Evolutionary conservation across 2,797 vertebrate species (phyloP).

Genomic region (Hippoglossus hippoglossus): DNA sequence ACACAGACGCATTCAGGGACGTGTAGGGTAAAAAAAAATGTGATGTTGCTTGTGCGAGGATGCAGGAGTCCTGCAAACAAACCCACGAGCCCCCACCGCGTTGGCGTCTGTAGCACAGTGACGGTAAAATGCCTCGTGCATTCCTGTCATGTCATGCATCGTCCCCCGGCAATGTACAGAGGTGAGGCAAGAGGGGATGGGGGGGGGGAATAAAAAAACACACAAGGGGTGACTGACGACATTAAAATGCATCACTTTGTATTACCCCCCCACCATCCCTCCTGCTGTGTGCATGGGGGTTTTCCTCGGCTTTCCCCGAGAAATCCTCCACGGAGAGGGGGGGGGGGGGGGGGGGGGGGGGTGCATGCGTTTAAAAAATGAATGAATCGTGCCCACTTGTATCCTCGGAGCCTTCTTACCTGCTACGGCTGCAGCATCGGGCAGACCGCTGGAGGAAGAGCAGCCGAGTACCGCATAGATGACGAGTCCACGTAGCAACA

Average conservation of each 20-base stretch:
- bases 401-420: constrained; percentile 71
- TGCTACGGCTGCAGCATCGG: constrained; percentile 72
- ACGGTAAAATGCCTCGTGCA: constrained; percentile 41
- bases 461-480: constrained; percentile 87
- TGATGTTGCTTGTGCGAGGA: background rate
- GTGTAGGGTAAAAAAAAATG: no score
- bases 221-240: constrained; percentile 1
- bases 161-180: constrained; percentile 47
- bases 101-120: background rate
- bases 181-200: background rate
- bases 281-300: constrained; percentile 45
- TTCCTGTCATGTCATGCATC: constrained; percentile 72
- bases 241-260: constrained; percentile 51
- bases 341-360: background rate
- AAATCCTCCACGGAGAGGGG: constrained; percentile 33
- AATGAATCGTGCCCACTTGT: constrained; percentile 29
- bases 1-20: background rate
- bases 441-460: constrained; percentile 73
- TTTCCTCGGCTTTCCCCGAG: constrained; percentile 53
- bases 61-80: background rate
- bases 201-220: background rate
- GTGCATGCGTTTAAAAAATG: constrained; percentile 37
- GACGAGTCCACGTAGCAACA: constrained; percentile 87
- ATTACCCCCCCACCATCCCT: constrained; percentile 13
- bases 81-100: no score